Percentiles rank a stretch among this genome's conserved stretches.
These are phyloP conservation scores for Pristionchus exspectatus DNA, from an alignment of 2,888 invertebrate species.

Conservation along the genomic window DNA sequence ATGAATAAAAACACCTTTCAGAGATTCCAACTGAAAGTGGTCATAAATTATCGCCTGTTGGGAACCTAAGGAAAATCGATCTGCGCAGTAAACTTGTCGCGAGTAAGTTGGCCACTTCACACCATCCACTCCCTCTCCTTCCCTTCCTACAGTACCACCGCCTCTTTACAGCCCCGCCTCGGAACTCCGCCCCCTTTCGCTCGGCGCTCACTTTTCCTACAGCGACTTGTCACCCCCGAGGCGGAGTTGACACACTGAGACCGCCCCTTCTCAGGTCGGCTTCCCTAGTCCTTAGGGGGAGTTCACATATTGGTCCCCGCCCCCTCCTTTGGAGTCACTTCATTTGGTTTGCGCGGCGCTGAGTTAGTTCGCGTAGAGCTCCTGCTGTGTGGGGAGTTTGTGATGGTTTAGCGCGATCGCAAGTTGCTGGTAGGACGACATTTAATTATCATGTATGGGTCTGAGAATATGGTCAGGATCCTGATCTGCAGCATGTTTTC, in stretches of 20 bases:
- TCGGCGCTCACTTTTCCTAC: not conserved
- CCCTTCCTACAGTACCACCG: slow-evolving; percentile 13
- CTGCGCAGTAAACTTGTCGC: not conserved
- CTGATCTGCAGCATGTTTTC: too few relatives aligned
- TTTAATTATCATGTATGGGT: too few relatives aligned
- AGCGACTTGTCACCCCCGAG: not conserved
- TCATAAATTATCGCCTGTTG: too few relatives aligned
- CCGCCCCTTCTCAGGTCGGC: not conserved
- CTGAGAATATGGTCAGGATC: too few relatives aligned
- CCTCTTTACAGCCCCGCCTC: not conserved
- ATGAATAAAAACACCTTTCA: not conserved
- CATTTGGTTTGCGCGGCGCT: slow-evolving; percentile 16
- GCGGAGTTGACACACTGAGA: not conserved
- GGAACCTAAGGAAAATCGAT: not conserved
- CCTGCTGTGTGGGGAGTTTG: not conserved
- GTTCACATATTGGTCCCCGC: slow-evolving; percentile 25
- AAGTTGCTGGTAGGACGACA: too few relatives aligned
- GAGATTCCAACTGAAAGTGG: too few relatives aligned
- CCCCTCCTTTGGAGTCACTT: not conserved
- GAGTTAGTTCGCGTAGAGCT: not conserved
- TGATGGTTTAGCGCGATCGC: not conserved
- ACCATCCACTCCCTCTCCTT: not conserved
- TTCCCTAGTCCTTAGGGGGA: not conserved
- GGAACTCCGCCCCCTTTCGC: not conserved
- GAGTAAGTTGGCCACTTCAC: not conserved